Base-by-base conservation (phyloP, 2,888 invertebrate genomes). In the Ommatoiulus sabulosus region DNA sequence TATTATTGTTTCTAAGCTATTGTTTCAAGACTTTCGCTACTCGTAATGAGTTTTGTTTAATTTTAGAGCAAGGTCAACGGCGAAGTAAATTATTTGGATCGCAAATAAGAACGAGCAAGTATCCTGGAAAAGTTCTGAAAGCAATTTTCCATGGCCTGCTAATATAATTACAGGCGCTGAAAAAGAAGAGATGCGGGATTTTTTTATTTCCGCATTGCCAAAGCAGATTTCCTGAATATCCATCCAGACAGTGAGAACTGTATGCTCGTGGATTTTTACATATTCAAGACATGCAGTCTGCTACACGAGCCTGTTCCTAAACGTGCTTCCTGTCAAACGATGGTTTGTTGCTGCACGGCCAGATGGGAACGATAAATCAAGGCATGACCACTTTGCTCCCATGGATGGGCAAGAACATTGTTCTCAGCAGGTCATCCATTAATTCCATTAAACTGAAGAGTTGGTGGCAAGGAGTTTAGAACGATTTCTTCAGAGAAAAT, bases 191-290 rank as follows among this genome's bases (percentile, higher is more conserved):
- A 72, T 24, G 72, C 8, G 5, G 72, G 6, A 20, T 72, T 35
- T 35, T 72, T 72, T 72, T 72, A 72, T 72, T 72, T 72, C 72
- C 72, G 72, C 72, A 72, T 72, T 72, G 72, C 72, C 72, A 24
- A 72, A 72, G 72, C 72, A 72, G 72, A 72, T 72, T 72, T 72
- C 72, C 72, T 72, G 5, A 72, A 72, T 8, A 7, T 72, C 52
- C 24, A 7, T 24, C 15, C 24, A 72, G 72, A 72, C 72, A 72
- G 72, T 72, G 72, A 72, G 15, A 72, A 72, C 20, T 20, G 20
- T 10, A 20, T 24, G 72, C 24, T 72, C 17, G 1, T 20, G 24
- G 0, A 72, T 72, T 72, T 72, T 72, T 72, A 10, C 24, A 72
- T 20, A 20, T 72, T 10, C 72, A 72, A 20, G 72, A 24, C 24